Conservation (phyloP, 2,113 vertebrate species). For the Mastomys coucha region DNA sequence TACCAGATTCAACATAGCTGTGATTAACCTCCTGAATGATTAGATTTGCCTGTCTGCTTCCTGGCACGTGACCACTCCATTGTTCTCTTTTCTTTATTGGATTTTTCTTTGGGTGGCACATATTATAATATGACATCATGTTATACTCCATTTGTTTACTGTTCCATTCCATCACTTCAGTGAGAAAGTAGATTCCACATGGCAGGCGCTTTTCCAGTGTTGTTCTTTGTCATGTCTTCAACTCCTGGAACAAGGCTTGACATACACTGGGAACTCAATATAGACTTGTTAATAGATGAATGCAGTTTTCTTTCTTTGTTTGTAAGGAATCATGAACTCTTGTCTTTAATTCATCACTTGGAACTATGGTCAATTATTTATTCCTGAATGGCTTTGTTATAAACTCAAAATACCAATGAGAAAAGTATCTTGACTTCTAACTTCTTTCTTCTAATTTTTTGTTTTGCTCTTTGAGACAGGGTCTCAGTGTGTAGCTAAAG, state of each 20-base stretch:
- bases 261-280: constrained; percentile 50
- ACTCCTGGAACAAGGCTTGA: constrained; percentile 53
- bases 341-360: constrained; percentile 55
- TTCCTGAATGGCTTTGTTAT: constrained; percentile 51
- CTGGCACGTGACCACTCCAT: neutral
- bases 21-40: neutral
- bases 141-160: constrained; percentile 33
- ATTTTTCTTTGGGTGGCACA: constrained; percentile 14
- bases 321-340: constrained; percentile 45
- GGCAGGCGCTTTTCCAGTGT: constrained; percentile 5
- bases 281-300: constrained; percentile 67
- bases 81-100: neutral
- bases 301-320: constrained; percentile 57
- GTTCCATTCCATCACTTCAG: neutral
- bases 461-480: neutral
- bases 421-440: constrained; percentile 6
- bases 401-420: neutral
- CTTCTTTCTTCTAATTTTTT: neutral
- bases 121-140: neutral
- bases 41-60: neutral
- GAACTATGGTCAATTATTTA: constrained; percentile 42
- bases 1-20: neutral
- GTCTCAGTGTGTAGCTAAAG: neutral
- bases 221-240: constrained; percentile 44
- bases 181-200: neutral